Percentiles rank a stretch among this genome's conserved stretches.
phyloP scores from a whole-genome alignment of 2,888 invertebrate species.

The Pelosia muscerda region DNA sequence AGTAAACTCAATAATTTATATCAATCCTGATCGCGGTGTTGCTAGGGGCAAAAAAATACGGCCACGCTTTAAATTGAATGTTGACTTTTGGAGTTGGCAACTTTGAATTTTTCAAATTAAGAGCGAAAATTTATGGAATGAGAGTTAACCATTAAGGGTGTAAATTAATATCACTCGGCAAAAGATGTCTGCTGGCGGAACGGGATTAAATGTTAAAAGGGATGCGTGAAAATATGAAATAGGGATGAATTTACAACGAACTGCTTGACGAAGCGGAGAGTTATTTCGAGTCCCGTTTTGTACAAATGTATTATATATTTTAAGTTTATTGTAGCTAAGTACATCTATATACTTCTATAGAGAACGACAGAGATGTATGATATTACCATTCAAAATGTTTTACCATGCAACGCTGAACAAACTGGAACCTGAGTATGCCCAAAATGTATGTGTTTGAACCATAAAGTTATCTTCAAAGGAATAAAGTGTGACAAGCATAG shows the following conservation, averaged over 20 bases:
- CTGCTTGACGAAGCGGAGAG: background rate
- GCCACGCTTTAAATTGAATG: conserved; percentile 49
- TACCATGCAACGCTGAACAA: no score
- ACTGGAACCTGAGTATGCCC: no score
- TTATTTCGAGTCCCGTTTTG: background rate
- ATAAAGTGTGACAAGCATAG: no score
- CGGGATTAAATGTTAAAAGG: conserved; percentile 11
- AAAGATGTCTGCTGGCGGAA: conserved; percentile 18
- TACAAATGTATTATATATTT: background rate
- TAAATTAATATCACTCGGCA: conserved; percentile 41
- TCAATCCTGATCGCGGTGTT: conserved; percentile 40
- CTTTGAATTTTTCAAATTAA: conserved; percentile 49
- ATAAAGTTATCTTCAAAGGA: no score
- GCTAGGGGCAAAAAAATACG: conserved; percentile 50
- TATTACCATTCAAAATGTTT: no score
- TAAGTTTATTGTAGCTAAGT: background rate
- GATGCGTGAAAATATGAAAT: conserved; percentile 3
- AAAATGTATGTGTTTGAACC: no score
- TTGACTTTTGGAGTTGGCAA: conserved; percentile 50
- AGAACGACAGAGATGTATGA: no score
- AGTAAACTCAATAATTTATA: conserved; percentile 48
- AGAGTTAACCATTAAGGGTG: conserved; percentile 37
- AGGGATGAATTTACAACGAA: background rate
- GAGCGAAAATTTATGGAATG: conserved; percentile 50
- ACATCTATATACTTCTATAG: no score